Evolutionary conservation across 2,888 invertebrate genomes (phyloP).

Genomic region (Rhopalosiphum nymphaeae): DNA sequence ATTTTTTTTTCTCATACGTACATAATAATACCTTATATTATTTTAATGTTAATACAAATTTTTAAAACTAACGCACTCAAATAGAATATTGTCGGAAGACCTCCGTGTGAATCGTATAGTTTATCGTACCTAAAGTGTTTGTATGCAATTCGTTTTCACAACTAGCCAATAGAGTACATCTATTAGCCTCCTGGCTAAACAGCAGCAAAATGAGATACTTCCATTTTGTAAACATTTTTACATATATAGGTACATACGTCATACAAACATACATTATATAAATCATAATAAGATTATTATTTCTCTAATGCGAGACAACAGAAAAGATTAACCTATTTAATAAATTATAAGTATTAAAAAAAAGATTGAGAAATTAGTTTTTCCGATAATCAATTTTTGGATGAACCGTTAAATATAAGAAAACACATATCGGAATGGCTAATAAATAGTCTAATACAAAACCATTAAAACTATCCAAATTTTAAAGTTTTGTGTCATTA

Average conservation of each 20-base stretch:
- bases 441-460: neutral
- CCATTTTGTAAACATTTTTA: neutral
- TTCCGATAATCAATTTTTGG: neutral
- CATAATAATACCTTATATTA: neutral
- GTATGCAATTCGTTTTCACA: neutral
- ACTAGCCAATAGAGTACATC: neutral
- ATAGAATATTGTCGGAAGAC: neutral
- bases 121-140: neutral
- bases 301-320: neutral
- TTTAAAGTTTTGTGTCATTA: neutral
- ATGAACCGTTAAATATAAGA: neutral
- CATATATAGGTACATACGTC: no score
- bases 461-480: neutral
- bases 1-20: neutral
- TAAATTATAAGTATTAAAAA: neutral
- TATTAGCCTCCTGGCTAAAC: neutral
- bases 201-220: neutral
- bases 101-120: neutral
- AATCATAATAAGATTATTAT: neutral
- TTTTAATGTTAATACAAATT: neutral
- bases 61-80: neutral
- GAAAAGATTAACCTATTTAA: neutral
- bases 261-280: neutral
- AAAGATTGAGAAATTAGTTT: neutral
- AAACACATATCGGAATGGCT: neutral